phyloP scores from a whole-genome alignment of 1,140 invertebrate genomes.

The Odontomachus brunneus region DNA sequence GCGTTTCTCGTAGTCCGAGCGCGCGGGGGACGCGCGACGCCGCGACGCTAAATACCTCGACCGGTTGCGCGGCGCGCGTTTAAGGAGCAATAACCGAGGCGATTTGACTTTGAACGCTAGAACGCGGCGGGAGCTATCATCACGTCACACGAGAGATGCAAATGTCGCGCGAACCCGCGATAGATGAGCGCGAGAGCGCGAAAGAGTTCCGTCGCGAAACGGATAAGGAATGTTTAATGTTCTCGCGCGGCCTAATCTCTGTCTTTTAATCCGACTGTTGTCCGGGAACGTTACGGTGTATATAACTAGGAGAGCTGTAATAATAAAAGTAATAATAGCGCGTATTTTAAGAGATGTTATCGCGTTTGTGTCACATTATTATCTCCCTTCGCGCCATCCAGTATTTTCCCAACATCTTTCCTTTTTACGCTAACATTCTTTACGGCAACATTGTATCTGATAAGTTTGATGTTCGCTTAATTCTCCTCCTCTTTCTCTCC shows the following conservation, averaged over 20 bases:
- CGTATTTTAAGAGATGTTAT: not conserved
- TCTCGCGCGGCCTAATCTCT: not conserved
- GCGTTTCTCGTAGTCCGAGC: slow-evolving; percentile 45
- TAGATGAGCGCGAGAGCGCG: not conserved
- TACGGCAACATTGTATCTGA: not conserved
- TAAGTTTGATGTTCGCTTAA: not conserved
- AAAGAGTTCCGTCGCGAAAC: not conserved
- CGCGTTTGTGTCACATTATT: not conserved
- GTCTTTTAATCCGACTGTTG: not conserved
- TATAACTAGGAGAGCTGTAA: not conserved
- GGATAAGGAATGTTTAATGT: slow-evolving; percentile 7
- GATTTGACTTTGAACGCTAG: slow-evolving; percentile 24
- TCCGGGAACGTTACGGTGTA: not conserved
- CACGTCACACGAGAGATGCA: not conserved
- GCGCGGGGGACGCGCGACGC: slow-evolving; percentile 15
- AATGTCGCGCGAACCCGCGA: slow-evolving; percentile 22
- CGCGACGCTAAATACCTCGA: slow-evolving; percentile 50
- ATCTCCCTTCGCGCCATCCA: not conserved
- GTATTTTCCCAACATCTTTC: not conserved
- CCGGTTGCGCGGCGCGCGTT: slow-evolving; percentile 21
- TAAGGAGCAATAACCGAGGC: slow-evolving; percentile 53
- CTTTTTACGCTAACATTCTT: not conserved
- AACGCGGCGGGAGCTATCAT: slow-evolving; percentile 9
- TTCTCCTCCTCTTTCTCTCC: not conserved
- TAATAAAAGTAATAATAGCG: not conserved